Base-by-base conservation (phyloP, 2,113 vertebrate genomes). In the Argyrosomus japonicus region DNA sequence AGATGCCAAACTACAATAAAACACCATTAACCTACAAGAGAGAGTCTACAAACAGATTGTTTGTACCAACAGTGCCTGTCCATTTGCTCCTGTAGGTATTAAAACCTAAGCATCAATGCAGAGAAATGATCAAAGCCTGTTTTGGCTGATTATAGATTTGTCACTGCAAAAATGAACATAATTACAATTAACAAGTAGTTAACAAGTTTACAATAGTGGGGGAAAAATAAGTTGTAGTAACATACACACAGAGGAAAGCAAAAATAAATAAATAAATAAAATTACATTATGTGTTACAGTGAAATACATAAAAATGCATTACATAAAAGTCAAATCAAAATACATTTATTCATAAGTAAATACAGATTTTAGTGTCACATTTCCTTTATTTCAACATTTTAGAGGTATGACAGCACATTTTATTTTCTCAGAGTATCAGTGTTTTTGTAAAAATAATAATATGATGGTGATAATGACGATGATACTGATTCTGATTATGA, bases 401-500 rank as follows among this genome's bases (percentile, higher is more conserved):
- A 64, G 50, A 76, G 9, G 9, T 65, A 78, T 50, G 54, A 65
- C 29, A 69, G 58, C 17, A 68, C 51, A 77, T 51, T 73, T 54
- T 6, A n/a, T 76, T 83, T 51, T 64, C 6, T 70, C 29, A 69
- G 8, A 50, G 5, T 57, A 63, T 69, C 32, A 79, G 12, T 61
- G 43, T 62, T 57, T 62, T 60, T 54, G 23, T 50, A 29, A 74
- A 65, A 79, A 48, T 4, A 23, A 80, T 3, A 68, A 82, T 2
- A 63, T 45, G 25, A 86, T 47, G 50, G 79, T 61, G 25, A 86
- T 53, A 47, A 81, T 61, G 50, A 82, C 73, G 27, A 84, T 77
- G 65, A 75, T 57, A 63, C 45, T 77, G 60, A 82, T 45, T 18
- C 63, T 77, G 87, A 77, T 79, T 19, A 65, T 89, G 72, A 88